A percentile compares a stretch with the other conserved stretches of the same genome.
These are phyloP conservation scores for Chrysogorgia sp. DNA, from an alignment of 92 coral and sea anemone genomes.

Conservation along the genomic window DNA sequence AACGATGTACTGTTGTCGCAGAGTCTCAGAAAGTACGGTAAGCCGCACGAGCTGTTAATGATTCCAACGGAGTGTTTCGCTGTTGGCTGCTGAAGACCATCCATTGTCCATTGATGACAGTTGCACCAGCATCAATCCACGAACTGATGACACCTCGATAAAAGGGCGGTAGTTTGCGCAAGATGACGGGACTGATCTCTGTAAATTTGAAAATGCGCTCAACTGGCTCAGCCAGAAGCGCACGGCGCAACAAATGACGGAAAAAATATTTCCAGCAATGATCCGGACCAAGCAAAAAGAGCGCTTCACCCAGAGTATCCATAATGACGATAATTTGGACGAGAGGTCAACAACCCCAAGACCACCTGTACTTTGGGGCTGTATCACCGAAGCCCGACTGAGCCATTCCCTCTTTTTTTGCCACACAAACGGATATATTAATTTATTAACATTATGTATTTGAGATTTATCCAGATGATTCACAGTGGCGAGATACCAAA, in stretches of 20 bases:
- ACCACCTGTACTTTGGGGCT: neutral
- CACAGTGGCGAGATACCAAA: neutral
- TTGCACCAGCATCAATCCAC: neutral
- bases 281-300: no score
- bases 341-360: no score
- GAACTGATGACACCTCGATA: neutral
- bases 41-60: neutral
- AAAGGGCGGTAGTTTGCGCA: neutral
- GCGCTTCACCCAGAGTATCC: no score
- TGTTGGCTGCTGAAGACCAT: neutral
- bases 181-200: neutral
- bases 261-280: no score
- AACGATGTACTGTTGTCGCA: neutral
- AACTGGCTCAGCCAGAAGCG: no score
- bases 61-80: neutral
- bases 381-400: neutral
- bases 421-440: neutral
- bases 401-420: no score
- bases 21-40: neutral
- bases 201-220: no score
- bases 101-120: no score
- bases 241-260: neutral
- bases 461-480: no score
- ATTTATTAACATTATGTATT: no score
- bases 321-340: no score